Evolutionary conservation across 2,797 vertebrate genomes (phyloP).

Genomic region (Florisuga fusca): DNA sequence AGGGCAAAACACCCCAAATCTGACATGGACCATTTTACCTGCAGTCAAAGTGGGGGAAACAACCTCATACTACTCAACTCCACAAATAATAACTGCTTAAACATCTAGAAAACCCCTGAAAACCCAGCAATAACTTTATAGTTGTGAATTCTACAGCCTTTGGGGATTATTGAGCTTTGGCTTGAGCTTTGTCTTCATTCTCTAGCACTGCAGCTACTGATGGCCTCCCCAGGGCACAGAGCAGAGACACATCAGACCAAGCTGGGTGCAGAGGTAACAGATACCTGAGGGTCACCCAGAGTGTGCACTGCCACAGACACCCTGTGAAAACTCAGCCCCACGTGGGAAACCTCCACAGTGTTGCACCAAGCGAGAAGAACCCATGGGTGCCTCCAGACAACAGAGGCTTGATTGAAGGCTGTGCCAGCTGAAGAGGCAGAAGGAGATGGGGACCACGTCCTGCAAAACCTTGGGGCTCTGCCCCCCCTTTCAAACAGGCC

Average conservation of each 20-base stretch:
- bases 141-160: background rate
- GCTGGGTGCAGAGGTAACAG: background rate
- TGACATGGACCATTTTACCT: background rate
- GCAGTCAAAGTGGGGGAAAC: background rate
- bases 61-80: background rate
- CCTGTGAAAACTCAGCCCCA: background rate
- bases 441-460: background rate
- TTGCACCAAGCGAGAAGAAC: background rate
- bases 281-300: rapidly evolving
- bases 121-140: background rate
- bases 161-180: background rate
- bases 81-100: background rate
- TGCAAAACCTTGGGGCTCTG: background rate
- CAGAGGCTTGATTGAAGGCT: rapidly evolving
- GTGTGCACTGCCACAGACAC: background rate
- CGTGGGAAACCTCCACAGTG: background rate
- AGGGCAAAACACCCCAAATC: background rate
- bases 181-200: background rate
- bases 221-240: background rate
- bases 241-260: background rate
- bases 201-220: background rate
- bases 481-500: background rate
- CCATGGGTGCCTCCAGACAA: background rate
- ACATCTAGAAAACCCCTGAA: background rate
- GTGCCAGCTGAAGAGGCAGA: background rate